Conservation (phyloP, 2,888 invertebrate species). For the Timema cristinae region DNA sequence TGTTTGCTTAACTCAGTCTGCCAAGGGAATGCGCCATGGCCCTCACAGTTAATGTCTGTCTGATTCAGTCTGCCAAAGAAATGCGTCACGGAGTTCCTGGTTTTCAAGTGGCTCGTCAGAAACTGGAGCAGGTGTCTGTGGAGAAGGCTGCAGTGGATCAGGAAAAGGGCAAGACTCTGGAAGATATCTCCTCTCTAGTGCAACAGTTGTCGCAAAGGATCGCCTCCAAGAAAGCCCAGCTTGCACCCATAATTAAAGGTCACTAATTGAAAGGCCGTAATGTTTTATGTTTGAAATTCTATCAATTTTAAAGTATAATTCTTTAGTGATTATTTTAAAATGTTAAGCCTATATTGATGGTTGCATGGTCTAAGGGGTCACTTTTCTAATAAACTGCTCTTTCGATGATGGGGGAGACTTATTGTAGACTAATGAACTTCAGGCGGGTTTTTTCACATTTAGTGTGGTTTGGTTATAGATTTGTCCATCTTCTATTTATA, state of each 20-base stretch:
- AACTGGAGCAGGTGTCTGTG: slow-evolving; percentile 54
- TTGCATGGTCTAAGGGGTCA: no score
- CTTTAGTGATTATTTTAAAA: neutral
- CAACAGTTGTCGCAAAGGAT: slow-evolving; percentile 51
- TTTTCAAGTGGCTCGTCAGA: slow-evolving; percentile 52
- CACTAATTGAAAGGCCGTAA: neutral
- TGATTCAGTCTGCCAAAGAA: slow-evolving; percentile 37
- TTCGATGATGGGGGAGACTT: no score
- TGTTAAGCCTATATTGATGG: no score
- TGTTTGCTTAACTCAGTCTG: no score
- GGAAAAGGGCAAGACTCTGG: slow-evolving; percentile 49
- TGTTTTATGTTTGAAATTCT: no score
- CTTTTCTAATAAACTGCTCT: no score
- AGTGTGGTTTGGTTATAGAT: no score
- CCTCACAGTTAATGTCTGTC: no score
- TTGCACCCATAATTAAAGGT: slow-evolving; percentile 51
- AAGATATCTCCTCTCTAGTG: slow-evolving; percentile 52
- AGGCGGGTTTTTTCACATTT: no score
- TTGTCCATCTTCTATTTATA: no score
- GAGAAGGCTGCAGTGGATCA: slow-evolving; percentile 50
- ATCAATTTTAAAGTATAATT: slow-evolving; percentile 38
- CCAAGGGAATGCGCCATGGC: no score
- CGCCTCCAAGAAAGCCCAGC: slow-evolving; percentile 58
- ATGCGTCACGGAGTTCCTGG: slow-evolving; percentile 45
- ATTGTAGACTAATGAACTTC: no score